Base-by-base conservation (phyloP, 2,888 invertebrate species). In the Laothoe populi region DNA sequence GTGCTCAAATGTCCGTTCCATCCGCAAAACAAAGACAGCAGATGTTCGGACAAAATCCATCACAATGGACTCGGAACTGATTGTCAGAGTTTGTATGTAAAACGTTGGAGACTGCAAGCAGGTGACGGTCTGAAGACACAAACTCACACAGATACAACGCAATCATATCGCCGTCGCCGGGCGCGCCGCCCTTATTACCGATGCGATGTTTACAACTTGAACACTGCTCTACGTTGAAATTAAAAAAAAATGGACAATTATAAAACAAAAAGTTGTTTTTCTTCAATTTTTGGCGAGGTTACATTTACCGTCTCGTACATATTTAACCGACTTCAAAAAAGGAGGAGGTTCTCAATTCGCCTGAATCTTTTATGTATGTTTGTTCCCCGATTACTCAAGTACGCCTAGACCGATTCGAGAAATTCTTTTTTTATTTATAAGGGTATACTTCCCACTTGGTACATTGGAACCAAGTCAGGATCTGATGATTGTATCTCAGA, bases 11-110 rank as follows among this genome's bases (percentile, higher is more conserved):
- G 68, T 73, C 64, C 66, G 66, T 67, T 65, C 62, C 66, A 48
- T 66, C 64, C 58, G 67, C 76, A 72, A 81, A 81, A 83, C 81
- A 84, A 86, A 83, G 75, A 72, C 65, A 77, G 81, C 87, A 88
- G 84, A 87, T 86, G 84, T 83, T 82, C 65, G 69, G 60, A 75
- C 71, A 75, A 81, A 83, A 81, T 78, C 65, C 63, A 66, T 67
- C 65, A 84, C 77, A 84, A 83, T 77, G 70, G 73, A 67, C 69
- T 75, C 70, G 72, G 77, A 42, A 77, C 74, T 73, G 77, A 79
- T 83, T 78, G 82, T 81, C 82, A 77, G 75, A 70, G 35, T 71
- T 72, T 71, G 76, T 78, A 77, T 79, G 73, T 72, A 70, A 70
- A 72, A 77, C 65, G 71, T 67, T 69, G 67, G 62, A 66, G 66